phyloP scores from a whole-genome alignment of 2,113 vertebrate genomes.

The Poecilia latipinna region DNA sequence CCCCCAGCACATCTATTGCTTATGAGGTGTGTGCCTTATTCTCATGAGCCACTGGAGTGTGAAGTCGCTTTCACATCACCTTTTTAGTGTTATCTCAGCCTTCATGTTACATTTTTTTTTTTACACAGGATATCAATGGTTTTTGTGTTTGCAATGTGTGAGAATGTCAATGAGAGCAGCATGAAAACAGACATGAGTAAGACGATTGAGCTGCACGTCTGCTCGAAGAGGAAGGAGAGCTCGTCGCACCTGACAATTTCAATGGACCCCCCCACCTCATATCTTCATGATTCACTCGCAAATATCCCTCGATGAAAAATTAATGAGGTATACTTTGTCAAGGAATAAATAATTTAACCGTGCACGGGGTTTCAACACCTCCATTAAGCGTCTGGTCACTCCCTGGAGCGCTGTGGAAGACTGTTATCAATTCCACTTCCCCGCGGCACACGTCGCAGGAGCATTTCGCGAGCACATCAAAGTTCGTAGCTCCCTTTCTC shows the following conservation, averaged over 20 bases:
- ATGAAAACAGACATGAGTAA: slow-evolving; percentile 23
- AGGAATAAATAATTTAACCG: slow-evolving; percentile 70
- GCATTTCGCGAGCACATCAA: slow-evolving; percentile 56
- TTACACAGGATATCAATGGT: background rate
- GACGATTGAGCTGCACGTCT: slow-evolving; percentile 8
- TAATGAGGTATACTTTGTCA: slow-evolving; percentile 73
- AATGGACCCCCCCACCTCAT: slow-evolving; percentile 30
- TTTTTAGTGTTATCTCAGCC: slow-evolving; percentile 13
- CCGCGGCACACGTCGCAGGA: background rate
- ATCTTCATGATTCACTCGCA: slow-evolving; percentile 54
- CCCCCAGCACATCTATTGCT: slow-evolving; percentile 20
- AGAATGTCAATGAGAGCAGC: background rate
- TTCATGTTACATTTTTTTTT: slow-evolving; percentile 7
- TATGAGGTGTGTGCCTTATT: slow-evolving; percentile 19
- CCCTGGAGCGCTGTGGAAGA: slow-evolving; percentile 35
- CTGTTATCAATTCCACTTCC: slow-evolving; percentile 42
- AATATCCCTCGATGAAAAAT: slow-evolving; percentile 73
- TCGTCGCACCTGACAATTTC: slow-evolving; percentile 39
- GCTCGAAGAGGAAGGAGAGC: slow-evolving; percentile 12
- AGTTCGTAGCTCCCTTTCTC: slow-evolving; percentile 49
- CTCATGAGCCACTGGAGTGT: slow-evolving; percentile 26
- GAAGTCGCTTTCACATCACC: slow-evolving; percentile 37
- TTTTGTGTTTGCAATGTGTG: background rate
- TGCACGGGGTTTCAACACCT: slow-evolving; percentile 66
- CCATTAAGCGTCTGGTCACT: slow-evolving; percentile 66